phyloP scores from a whole-genome alignment of 2,113 vertebrate species.

The Nibea albiflora region DNA sequence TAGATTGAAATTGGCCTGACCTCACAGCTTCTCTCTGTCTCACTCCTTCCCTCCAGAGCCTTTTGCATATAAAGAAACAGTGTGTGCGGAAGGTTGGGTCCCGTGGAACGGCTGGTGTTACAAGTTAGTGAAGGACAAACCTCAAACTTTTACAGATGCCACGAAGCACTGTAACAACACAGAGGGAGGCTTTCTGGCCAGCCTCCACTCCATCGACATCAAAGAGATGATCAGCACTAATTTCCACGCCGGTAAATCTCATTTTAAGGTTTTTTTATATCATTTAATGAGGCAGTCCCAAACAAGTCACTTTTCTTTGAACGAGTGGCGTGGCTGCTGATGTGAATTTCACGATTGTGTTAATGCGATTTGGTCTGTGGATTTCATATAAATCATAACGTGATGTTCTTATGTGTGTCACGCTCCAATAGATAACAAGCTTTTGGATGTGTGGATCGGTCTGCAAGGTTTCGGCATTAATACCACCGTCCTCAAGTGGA shows the following conservation, averaged over 20 bases:
- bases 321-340: neutral
- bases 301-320: neutral
- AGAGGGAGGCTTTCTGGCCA: conserved; percentile 83
- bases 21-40: neutral
- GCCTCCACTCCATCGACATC: conserved; percentile 90
- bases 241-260: conserved; percentile 83
- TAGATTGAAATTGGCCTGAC: neutral
- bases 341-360: neutral
- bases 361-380: neutral
- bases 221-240: conserved; percentile 88
- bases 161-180: conserved; percentile 76
- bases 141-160: conserved; percentile 76
- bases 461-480: conserved; percentile 77
- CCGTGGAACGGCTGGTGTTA: conserved; percentile 91
- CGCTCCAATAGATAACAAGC: conserved; percentile 71
- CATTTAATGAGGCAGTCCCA: neutral
- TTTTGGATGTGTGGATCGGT: conserved; percentile 89
- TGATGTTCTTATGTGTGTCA: conserved; percentile 9
- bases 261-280: neutral
- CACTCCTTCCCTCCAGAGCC: conserved; percentile 78
- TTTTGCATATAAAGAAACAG: conserved; percentile 84
- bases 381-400: neutral
- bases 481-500: conserved; percentile 88
- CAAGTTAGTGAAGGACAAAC: conserved; percentile 72
- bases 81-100: conserved; percentile 87